A percentile compares a stretch with the other conserved stretches of the same genome.
phyloP scores from a whole-genome alignment of 2,888 invertebrate species.

The Pristionchus japonicus region DNA sequence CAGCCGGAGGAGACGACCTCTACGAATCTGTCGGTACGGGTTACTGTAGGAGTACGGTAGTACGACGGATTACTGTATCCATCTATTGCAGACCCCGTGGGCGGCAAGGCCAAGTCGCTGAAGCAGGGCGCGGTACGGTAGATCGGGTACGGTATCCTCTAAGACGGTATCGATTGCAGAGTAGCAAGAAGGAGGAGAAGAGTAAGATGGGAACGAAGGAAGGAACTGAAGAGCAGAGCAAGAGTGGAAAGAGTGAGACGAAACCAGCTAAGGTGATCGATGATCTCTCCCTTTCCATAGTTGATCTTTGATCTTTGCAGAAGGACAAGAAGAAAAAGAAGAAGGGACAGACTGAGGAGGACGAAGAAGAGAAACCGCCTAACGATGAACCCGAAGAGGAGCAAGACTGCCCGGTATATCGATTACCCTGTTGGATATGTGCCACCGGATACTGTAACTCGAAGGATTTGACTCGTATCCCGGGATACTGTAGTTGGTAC shows the following conservation, averaged over 20 bases:
- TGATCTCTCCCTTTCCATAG: background rate
- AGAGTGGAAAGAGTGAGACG: slow-evolving; percentile 3
- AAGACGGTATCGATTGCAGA: background rate
- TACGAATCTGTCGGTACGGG: slow-evolving; percentile 24
- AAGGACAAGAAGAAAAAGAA: slow-evolving; percentile 31
- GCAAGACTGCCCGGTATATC: background rate
- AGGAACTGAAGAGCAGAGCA: background rate
- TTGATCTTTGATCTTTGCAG: slow-evolving; percentile 10
- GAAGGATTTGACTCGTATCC: background rate
- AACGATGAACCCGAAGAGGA: slow-evolving; percentile 22
- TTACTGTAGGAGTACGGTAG: background rate
- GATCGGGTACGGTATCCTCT: background rate
- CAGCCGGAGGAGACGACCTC: slow-evolving; percentile 18
- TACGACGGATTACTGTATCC: background rate
- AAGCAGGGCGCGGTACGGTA: background rate
- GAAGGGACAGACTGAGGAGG: background rate
- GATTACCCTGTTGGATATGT: background rate
- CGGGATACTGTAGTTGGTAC: background rate
- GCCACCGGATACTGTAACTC: background rate
- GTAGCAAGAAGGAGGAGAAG: background rate
- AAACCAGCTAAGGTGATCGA: slow-evolving; percentile 14
- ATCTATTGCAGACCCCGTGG: slow-evolving; percentile 4
- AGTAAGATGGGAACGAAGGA: background rate
- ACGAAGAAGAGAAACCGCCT: background rate
- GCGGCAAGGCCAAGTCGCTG: background rate